Percentiles rank a stretch among this genome's conserved stretches.
Evolutionary conservation across 2,797 vertebrate species (phyloP).

Genomic region (Emys orbicularis): DNA sequence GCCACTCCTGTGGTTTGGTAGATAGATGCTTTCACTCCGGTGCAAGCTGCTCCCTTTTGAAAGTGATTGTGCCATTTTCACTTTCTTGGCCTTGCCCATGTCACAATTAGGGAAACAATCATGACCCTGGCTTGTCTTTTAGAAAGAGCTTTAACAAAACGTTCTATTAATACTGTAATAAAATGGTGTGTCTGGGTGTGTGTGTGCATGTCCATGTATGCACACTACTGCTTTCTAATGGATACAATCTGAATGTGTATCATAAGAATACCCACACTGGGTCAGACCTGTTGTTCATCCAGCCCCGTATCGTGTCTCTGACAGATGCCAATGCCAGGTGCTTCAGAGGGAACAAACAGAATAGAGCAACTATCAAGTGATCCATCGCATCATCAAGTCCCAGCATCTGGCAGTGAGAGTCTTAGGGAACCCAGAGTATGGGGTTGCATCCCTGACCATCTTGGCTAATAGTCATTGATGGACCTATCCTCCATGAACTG

Average conservation of each 20-base stretch:
- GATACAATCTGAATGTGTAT: background rate
- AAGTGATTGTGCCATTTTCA: background rate
- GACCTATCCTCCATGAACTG: too few relatives aligned
- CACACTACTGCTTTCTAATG: background rate
- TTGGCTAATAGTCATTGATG: too few relatives aligned
- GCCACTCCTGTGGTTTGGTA: background rate
- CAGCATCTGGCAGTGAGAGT: background rate
- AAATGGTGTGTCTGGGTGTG: background rate
- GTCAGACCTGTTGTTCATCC: background rate
- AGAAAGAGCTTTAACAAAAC: background rate
- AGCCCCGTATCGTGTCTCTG: background rate
- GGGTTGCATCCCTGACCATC: too few relatives aligned
- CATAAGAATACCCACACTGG: background rate
- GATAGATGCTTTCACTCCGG: background rate
- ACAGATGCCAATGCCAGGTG: background rate
- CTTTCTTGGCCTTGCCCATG: background rate
- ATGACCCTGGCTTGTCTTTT: background rate
- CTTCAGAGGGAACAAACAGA: background rate
- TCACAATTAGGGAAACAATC: background rate
- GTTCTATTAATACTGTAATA: background rate
- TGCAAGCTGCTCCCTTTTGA: background rate
- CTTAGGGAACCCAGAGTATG: background rate
- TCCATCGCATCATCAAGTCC: background rate
- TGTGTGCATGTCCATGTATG: background rate
- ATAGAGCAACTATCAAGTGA: background rate